These are phyloP conservation scores for Cybosia mesomella DNA, from an alignment of 2,888 invertebrate species.

Conservation along the genomic window DNA sequence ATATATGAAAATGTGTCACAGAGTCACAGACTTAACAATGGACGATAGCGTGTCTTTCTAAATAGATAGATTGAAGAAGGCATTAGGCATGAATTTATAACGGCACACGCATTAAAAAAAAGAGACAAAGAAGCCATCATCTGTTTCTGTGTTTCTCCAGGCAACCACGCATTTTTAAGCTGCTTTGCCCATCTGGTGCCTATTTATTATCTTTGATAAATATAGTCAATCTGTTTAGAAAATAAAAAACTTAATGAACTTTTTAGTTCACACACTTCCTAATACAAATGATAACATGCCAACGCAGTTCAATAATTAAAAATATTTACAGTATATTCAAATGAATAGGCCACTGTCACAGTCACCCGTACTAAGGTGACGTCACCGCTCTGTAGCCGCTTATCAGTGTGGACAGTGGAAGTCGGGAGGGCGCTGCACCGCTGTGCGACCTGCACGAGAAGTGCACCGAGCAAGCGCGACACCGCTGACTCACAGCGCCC, in stretches of 20 bases:
- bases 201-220: conserved; percentile 10
- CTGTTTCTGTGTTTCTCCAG: conserved; percentile 10
- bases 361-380: conserved; percentile 35
- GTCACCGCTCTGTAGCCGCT: conserved; percentile 40
- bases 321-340: background rate
- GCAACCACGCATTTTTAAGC: conserved; percentile 5
- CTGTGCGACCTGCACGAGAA: conserved; percentile 37
- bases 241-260: conserved; percentile 8
- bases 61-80: background rate
- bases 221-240: background rate
- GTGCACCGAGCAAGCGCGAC: conserved; percentile 55
- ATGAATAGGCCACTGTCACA: conserved; percentile 26
- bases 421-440: conserved; percentile 27
- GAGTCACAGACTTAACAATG: background rate
- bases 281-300: background rate
- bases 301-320: conserved; percentile 2
- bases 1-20: background rate
- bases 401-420: conserved; percentile 43
- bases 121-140: conserved; percentile 9
- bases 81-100: conserved; percentile 9
- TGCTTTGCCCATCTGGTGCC: conserved; percentile 2
- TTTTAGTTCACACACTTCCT: background rate
- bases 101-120: background rate
- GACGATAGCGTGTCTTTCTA: background rate
- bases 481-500: conserved; percentile 65